phyloP scores from a whole-genome alignment of 2,888 invertebrate species.

The Kryphioiulus occultus region DNA sequence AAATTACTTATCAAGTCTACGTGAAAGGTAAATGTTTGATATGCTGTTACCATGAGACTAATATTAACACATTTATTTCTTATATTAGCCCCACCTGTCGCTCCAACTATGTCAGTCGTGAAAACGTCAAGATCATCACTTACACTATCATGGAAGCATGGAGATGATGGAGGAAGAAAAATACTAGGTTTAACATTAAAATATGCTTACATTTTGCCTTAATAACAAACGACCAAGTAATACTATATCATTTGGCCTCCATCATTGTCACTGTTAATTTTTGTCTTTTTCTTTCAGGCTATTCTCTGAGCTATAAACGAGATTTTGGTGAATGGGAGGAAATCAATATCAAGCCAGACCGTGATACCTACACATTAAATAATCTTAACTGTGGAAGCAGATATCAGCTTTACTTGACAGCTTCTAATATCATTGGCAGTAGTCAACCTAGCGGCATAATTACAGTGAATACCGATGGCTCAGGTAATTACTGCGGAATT shows the following conservation, averaged over 20 bases:
- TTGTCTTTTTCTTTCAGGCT: slow-evolving; percentile 42
- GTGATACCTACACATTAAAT: slow-evolving; percentile 51
- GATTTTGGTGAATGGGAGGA: slow-evolving; percentile 54
- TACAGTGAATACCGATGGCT: slow-evolving; percentile 51
- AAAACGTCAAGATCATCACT: slow-evolving; percentile 52
- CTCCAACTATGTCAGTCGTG: slow-evolving; percentile 51
- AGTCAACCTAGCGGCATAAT: slow-evolving; percentile 53
- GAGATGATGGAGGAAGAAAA: slow-evolving; percentile 53
- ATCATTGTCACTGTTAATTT: not conserved
- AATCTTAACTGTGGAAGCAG: slow-evolving; percentile 53
- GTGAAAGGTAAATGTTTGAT: slow-evolving; percentile 52
- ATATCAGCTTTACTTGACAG: slow-evolving; percentile 53
- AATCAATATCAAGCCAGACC: slow-evolving; percentile 52
- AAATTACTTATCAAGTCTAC: slow-evolving; percentile 52
- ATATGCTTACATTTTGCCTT: not conserved
- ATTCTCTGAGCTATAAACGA: slow-evolving; percentile 53
- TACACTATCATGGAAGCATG: slow-evolving; percentile 52
- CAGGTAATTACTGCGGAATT: slow-evolving; percentile 47
- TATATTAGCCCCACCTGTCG: slow-evolving; percentile 52
- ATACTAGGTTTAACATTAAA: slow-evolving; percentile 52
- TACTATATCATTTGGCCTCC: not conserved
- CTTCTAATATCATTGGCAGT: slow-evolving; percentile 53
- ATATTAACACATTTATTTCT: not conserved
- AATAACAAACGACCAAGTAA: no score
- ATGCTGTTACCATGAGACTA: no score